phyloP scores from a whole-genome alignment of 1,140 invertebrate species.

The Lordiphosa collinella region DNA sequence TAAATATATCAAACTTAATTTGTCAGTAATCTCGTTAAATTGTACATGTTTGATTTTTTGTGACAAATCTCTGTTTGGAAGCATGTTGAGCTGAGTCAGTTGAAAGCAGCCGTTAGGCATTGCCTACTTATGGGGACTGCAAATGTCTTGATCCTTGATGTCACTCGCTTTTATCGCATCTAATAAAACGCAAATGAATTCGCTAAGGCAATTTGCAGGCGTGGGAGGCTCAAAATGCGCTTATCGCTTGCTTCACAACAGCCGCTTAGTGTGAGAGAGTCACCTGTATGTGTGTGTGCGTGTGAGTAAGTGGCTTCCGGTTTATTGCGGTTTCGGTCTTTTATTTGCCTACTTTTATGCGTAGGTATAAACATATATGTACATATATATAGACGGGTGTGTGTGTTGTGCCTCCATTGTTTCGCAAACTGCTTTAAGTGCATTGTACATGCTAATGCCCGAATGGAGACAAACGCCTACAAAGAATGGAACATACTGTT shows the following conservation, averaged over 20 bases:
- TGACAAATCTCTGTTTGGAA: constrained; percentile 17
- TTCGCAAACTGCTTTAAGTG: constrained; percentile 57
- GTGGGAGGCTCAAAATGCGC: constrained; percentile 43
- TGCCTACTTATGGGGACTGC: constrained; percentile 7
- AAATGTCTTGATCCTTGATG: constrained; percentile 25
- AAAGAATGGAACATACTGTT: constrained; percentile 10
- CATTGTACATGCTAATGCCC: constrained; percentile 62
- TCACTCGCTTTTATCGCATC: constrained; percentile 36
- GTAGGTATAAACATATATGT: constrained; percentile 45
- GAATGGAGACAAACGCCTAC: constrained; percentile 42
- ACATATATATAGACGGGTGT: constrained; percentile 1
- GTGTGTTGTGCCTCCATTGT: constrained; percentile 33
- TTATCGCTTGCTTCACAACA: constrained; percentile 38
- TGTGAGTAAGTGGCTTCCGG: constrained; percentile 40
- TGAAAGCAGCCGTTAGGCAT: constrained; percentile 5
- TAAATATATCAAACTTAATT: constrained; percentile 22
- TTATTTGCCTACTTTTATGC: constrained; percentile 71
- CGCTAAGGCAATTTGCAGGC: constrained; percentile 41
- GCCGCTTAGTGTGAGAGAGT: constrained; percentile 24
- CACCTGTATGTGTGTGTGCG: constrained; percentile 7
- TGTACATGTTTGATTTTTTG: constrained; percentile 41
- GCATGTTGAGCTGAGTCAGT: constrained; percentile 8
- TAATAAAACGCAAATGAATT: constrained; percentile 66
- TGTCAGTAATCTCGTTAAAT: constrained; percentile 41
- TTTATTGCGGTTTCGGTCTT: constrained; percentile 65